A percentile compares a stretch with the other conserved stretches of the same genome.
Evolutionary conservation across 2,797 vertebrate species (phyloP).

Genomic region (Acanthis flammea): DNA sequence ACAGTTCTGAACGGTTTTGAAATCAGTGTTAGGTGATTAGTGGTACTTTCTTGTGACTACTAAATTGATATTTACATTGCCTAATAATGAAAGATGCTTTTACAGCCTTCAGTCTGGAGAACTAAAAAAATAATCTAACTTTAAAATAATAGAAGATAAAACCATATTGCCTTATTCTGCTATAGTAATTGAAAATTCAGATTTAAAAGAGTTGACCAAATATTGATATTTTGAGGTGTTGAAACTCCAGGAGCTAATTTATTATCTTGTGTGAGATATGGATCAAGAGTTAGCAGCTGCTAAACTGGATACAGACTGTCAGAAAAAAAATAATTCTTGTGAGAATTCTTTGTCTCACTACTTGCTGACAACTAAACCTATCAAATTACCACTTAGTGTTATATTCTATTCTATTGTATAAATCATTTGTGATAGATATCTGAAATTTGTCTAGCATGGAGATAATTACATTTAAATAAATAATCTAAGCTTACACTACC

Average conservation of each 20-base stretch:
- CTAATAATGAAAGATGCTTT: background rate
- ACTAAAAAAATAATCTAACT: background rate
- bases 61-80: background rate
- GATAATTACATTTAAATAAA: background rate
- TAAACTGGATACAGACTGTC: background rate
- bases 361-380: background rate
- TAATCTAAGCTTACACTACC: background rate
- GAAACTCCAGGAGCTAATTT: background rate
- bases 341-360: conserved; percentile 6
- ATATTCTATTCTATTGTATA: background rate
- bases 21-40: background rate
- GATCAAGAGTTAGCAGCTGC: background rate
- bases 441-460: background rate
- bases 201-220: background rate
- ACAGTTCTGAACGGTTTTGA: background rate
- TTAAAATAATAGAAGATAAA: background rate
- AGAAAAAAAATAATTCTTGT: conserved; percentile 3
- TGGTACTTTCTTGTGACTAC: background rate
- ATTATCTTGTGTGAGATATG: background rate
- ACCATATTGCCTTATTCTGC: background rate
- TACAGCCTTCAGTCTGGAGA: background rate
- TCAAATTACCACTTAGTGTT: background rate
- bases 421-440: background rate
- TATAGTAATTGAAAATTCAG: background rate
- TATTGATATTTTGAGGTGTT: background rate